These are phyloP conservation scores for Linurgus olivaceus DNA, from an alignment of 2,797 vertebrate species.

Conservation along the genomic window DNA sequence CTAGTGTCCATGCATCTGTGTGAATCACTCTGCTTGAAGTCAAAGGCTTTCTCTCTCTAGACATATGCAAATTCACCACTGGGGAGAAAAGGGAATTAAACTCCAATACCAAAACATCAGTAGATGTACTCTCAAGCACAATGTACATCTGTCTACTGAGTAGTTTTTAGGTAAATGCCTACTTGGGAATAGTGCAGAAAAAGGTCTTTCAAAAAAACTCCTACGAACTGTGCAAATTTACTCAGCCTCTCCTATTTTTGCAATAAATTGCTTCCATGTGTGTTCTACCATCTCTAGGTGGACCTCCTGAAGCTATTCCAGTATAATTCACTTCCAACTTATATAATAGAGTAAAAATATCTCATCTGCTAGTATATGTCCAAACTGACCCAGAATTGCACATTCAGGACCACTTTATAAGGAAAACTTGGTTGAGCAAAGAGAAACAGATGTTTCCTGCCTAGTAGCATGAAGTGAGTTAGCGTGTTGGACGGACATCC, in stretches of 20 bases:
- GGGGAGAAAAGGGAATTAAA: neutral
- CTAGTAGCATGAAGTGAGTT: neutral
- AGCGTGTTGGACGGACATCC: neutral
- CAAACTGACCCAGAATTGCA: constrained; percentile 15
- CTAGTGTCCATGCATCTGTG: neutral
- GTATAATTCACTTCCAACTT: constrained; percentile 26
- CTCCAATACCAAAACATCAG: neutral
- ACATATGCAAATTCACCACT: neutral
- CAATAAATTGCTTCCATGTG: constrained; percentile 50
- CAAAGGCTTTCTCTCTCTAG: neutral
- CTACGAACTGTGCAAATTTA: neutral
- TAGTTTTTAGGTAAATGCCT: neutral
- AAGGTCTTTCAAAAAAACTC: neutral
- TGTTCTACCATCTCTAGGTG: constrained; percentile 23
- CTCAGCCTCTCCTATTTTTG: neutral
- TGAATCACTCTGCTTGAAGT: neutral
- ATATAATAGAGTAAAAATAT: constrained; percentile 23
- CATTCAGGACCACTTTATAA: constrained; percentile 25
- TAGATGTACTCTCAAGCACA: neutral
- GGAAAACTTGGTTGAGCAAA: constrained; percentile 16
- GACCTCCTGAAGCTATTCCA: constrained; percentile 39
- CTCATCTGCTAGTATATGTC: constrained; percentile 3
- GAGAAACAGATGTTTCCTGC: constrained; percentile 60
- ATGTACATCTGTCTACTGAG: neutral
- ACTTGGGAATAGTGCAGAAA: constrained; percentile 16